phyloP scores from a whole-genome alignment of 2,888 invertebrate species.

The Erpobdella octoculata region DNA sequence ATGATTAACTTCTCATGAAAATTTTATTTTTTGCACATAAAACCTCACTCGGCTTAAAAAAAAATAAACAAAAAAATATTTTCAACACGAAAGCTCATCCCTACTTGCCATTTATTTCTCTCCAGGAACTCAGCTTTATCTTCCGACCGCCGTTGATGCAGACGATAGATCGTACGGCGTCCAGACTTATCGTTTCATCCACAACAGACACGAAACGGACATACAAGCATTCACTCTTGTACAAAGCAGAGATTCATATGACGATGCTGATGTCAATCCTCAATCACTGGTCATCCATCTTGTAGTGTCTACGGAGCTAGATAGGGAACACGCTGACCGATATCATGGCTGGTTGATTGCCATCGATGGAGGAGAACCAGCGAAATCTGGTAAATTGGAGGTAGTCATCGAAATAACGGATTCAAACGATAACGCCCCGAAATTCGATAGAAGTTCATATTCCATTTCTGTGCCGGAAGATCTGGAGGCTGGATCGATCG shows the following conservation, averaged over 20 bases:
- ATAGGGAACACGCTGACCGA: slow-evolving; percentile 39
- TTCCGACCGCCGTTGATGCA: slow-evolving; percentile 17
- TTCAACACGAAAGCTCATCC: no score
- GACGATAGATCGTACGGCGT: slow-evolving; percentile 7
- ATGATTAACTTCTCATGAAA: no score
- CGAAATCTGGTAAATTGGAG: slow-evolving; percentile 25
- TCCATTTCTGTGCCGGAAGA: slow-evolving; percentile 28
- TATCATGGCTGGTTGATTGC: slow-evolving; percentile 30
- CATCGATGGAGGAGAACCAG: slow-evolving; percentile 31
- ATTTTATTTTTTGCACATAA: no score
- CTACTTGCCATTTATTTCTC: no score
- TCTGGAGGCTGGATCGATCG: slow-evolving; percentile 22
- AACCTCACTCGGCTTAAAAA: no score
- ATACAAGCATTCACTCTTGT: not conserved
- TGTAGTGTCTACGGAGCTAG: slow-evolving; percentile 38
- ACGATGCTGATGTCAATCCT: not conserved
- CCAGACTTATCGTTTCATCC: slow-evolving; percentile 12
- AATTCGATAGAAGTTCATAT: slow-evolving; percentile 30
- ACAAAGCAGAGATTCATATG: slow-evolving; percentile 13
- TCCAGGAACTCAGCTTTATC: slow-evolving; percentile 16
- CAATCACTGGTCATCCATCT: slow-evolving; percentile 28
- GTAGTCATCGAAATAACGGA: slow-evolving; percentile 30
- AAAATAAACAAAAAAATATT: no score
- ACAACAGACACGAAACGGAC: not conserved
- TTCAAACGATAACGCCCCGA: slow-evolving; percentile 34